Conservation (phyloP, 2,888 invertebrate species). For the Mycalesis mineus region DNA sequence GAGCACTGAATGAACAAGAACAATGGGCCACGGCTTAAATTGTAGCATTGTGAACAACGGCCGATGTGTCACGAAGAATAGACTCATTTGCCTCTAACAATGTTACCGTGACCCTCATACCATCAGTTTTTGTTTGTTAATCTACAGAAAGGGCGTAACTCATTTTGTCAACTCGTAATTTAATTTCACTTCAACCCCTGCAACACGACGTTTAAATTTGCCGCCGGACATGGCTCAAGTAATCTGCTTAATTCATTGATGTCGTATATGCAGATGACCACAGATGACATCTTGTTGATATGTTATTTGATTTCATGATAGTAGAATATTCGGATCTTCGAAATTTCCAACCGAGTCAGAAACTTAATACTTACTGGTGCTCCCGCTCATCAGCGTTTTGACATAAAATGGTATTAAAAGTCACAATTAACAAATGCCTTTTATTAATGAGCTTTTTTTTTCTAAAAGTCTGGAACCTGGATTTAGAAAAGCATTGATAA, state of each 20-base stretch:
- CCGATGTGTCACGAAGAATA: constrained; percentile 66
- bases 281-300: not conserved
- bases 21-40: constrained; percentile 61
- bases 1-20: constrained; percentile 63
- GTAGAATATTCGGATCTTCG: too few species aligned
- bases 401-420: not conserved
- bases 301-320: too few species aligned
- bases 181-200: constrained; percentile 71
- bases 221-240: constrained; percentile 55
- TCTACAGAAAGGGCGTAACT: constrained; percentile 78
- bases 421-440: not conserved
- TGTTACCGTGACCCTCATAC: constrained; percentile 73
- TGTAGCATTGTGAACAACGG: constrained; percentile 62
- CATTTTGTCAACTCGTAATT: constrained; percentile 77
- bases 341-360: too few species aligned
- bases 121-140: constrained; percentile 78
- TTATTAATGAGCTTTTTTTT: too few species aligned
- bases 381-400: too few species aligned
- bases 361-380: too few species aligned
- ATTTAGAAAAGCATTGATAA: too few species aligned
- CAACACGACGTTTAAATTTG: constrained; percentile 44
- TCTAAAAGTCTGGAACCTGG: too few species aligned
- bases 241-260: constrained; percentile 64
- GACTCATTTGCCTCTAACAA: constrained; percentile 75
- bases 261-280: constrained; percentile 44